These are phyloP conservation scores for Falco berigora DNA, from an alignment of 2,797 vertebrate species.

Conservation along the genomic window DNA sequence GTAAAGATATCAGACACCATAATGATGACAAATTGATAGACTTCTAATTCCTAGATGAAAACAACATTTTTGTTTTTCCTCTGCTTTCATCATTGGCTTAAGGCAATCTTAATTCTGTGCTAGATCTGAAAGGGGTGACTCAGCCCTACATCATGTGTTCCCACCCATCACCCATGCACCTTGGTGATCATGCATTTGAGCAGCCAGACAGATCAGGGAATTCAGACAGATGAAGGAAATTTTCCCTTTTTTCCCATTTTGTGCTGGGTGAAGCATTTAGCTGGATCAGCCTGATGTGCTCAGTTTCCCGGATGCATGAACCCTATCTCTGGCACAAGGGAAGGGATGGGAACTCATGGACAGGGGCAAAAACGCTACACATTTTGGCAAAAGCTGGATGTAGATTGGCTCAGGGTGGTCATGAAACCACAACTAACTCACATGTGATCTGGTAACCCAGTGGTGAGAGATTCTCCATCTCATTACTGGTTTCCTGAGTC, in stretches of 20 bases:
- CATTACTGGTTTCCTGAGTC: not conserved
- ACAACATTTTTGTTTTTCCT: not conserved
- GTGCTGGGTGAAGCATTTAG: not conserved
- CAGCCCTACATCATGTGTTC: not conserved
- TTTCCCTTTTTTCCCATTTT: not conserved
- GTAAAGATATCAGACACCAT: not conserved
- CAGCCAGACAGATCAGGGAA: not conserved
- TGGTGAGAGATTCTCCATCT: not conserved
- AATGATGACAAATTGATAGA: not conserved
- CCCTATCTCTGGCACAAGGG: not conserved
- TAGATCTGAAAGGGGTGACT: not conserved
- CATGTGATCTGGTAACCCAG: not conserved
- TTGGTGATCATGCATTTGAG: not conserved
- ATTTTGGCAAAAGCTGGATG: not conserved
- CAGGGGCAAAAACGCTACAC: not conserved
- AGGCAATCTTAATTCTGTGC: not conserved
- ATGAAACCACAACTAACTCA: not conserved
- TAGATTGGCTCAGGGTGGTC: not conserved
- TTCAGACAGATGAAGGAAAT: not conserved
- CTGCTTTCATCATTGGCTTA: not conserved
- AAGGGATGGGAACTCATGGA: not conserved
- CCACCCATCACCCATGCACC: not conserved
- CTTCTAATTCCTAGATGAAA: not conserved
- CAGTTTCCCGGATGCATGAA: not conserved
- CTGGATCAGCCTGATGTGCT: not conserved